Base-by-base conservation (phyloP, 1,140 invertebrate genomes). In the Cataglyphis hispanica region DNA sequence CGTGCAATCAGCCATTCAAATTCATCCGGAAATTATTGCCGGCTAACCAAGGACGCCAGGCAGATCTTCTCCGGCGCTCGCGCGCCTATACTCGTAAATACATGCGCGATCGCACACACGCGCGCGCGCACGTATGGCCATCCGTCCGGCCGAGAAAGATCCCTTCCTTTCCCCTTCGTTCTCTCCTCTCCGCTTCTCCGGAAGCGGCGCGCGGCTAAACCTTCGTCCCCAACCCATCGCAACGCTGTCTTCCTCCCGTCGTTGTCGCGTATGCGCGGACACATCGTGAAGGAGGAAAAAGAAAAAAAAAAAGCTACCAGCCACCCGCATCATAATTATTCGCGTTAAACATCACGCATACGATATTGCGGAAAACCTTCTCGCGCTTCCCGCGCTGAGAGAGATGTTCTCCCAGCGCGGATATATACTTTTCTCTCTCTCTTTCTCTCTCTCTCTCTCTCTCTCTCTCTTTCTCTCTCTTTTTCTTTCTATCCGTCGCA, bases 1-100 rank as follows among this genome's bases (percentile, higher is more conserved):
- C 89, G 86, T 85, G 80, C 84, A 88, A 86, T 87, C 87, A 90
- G 91, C 86, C 92, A 93, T 93, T 93, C 91, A 93, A 93, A 93
- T 93, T 92, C 90, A 91, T 93, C 90, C 90, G 92, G 92, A 93
- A 93, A 93, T 91, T 91, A 93, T 93, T 91, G 89, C 89, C 89
- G 83, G 77, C 67, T 77, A 86, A 88, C 90, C 92, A 93, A 93
- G 92, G 92, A 93, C 92, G 89, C 81, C 85, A 78, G 66, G 80
- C 84, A 75, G 69, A 67, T 66, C 84, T 85, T 31, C 27, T 25
- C n/a, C 27, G 40, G 4, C 40, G 76, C 43, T 22, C 74, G 22
- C 61, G 56, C 25, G 19, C 72, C 37, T 78, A 37, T 46, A 50
- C 6, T 19, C 16, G 16, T 50, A 50, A 50, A 50, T 50, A 50